These are phyloP conservation scores for Myrmophylax atrothorax DNA, from an alignment of 2,113 vertebrate genomes.

Conservation along the genomic window DNA sequence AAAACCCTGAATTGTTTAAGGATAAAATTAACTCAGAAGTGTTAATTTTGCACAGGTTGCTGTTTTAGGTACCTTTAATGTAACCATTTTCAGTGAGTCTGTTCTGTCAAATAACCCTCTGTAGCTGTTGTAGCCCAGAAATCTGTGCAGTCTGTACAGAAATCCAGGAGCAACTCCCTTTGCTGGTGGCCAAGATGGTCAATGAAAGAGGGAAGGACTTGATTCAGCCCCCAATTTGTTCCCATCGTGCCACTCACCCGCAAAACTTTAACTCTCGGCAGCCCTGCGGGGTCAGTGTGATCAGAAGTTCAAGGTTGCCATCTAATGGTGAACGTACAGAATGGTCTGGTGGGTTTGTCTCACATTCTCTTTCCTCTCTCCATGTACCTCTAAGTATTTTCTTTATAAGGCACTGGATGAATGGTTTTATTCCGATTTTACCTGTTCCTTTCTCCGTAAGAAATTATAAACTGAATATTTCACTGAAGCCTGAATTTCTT, in stretches of 20 bases:
- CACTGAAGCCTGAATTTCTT: neutral
- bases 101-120: neutral
- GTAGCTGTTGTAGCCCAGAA: neutral
- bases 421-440: neutral
- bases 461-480: neutral
- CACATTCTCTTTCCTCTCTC: neutral
- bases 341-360: neutral
- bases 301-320: constrained; percentile 56
- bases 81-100: neutral
- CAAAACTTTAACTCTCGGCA: neutral
- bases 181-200: neutral
- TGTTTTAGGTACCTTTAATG: neutral
- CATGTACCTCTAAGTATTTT: neutral
- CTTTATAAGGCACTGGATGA: neutral
- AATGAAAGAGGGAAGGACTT: neutral
- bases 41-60: neutral
- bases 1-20: neutral
- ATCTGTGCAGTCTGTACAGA: neutral
- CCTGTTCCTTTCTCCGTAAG: neutral
- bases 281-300: neutral
- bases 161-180: neutral
- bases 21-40: neutral
- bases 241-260: neutral
- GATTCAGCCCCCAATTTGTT: neutral
- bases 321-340: constrained; percentile 16